Base-by-base conservation (phyloP, 1,140 invertebrate genomes). In the Drosophila saltans region DNA sequence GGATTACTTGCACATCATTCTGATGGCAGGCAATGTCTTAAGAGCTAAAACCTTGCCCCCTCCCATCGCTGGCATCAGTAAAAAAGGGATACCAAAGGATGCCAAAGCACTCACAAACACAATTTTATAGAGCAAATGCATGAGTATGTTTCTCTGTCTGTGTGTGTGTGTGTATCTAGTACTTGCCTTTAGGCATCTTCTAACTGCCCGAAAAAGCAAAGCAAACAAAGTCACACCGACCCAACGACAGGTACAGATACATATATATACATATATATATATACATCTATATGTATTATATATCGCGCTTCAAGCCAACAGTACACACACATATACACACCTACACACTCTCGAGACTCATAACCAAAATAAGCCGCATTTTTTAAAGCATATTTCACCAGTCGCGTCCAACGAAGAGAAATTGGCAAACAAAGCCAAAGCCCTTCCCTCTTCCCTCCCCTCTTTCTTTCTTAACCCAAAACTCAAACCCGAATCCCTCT, bases 311-410 rank as follows among this genome's bases (percentile, higher is more conserved):
- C 41, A 30, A 60, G 64, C 52, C 10, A 63, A 58, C 55, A 63
- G 66, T 70, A 86, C 75, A 85, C 79, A 86, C 81, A 75, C 71
- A 65, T 72, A 78, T 74, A 79, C 71, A 40, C 56, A 74, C 69
- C 57, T 45, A 70, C 81, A 77, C 74, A 79, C 82, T 69, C 84
- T 70, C 63, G 84, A 80, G 83, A 89, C 86, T 89, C 84, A 83
- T 88, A 83, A 83, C 84, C 80, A 89, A 89, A 52, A 89, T 83
- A 88, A 88, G 77, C 68, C 75, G 73, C 68, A 89, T 80, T 86
- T 77, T 78, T 78, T 88, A 88, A 74, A 75, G 77, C 84, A 75
- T 83, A 83, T 78, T 80, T 88, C 74, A 45, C 59, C 33, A 58
- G 40, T 59, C 66, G 71, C 24, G 68, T 70, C 68, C 70, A 70